Evolutionary conservation across 2,113 vertebrate species (phyloP), one percentile per base, ranked within the genome.

Genomic region (Tenebrosternarchus preto): DNA sequence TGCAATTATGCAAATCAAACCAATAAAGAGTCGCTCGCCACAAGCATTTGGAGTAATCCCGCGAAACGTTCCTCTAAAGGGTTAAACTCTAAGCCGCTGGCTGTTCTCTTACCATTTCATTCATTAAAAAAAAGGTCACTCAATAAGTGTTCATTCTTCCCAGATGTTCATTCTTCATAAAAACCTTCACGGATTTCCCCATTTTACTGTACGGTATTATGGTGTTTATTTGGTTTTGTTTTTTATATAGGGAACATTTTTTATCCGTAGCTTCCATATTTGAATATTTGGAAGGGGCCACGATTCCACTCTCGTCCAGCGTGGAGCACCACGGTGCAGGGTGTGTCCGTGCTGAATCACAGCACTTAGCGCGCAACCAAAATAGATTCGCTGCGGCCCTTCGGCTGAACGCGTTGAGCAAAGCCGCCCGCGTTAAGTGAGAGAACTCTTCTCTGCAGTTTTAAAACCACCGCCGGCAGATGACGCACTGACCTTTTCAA

Each of bases 401-500:
- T n/a, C 20, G 43, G 55, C 64, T 31, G 63, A 70, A 55, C 61
- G 3, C 67, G 24, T 27, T 72, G 33, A 73, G 53, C 39, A 5
- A 3, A 39, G n/a, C n/a, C 39, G 1, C 59, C 27, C 39, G 77
- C 57, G 39, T 39, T 39, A 85, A 78, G 59, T 1, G 57, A 81
- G 80, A 53, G 60, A 61, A 43, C 25, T 25, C 29, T 69, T 80
- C 76, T 76, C 20, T 16, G 55, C 31, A 61, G n/a, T 27, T 78
- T 69, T 76, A 78, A 82, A 86, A 55, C 56, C 59, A 79, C 25
- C 59, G 22, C 39, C 27, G 3, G 69, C 43, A 53, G 73, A 85
- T 78, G 82, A 81, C 25, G 20, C 53, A 6, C 46, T 85, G 82
- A 86, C 86, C 85, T 88, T 86, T 82, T 85, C 81, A 82, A 80